Conservation (phyloP, 2,797 vertebrate species). For the Erethizon dorsatum region DNA sequence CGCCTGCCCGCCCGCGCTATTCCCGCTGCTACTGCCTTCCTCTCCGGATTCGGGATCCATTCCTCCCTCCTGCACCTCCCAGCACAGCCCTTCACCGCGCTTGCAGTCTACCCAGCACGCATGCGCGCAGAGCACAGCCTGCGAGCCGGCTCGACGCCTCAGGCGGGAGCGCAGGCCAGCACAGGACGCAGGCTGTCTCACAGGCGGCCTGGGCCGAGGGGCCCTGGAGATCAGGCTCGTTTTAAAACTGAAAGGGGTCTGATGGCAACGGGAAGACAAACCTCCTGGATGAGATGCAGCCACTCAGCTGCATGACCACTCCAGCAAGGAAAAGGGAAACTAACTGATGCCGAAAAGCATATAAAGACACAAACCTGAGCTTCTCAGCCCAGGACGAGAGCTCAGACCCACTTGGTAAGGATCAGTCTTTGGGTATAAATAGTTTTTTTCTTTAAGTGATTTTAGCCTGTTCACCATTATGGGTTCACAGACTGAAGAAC, state of each 20-base stretch:
- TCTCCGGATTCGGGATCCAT: neutral
- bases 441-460: too few species aligned
- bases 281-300: neutral
- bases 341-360: too few species aligned
- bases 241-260: neutral
- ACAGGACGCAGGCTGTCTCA: too few species aligned
- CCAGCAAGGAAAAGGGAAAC: neutral
- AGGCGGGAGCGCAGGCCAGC: neutral
- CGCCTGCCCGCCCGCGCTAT: neutral
- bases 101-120: neutral
- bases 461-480: too few species aligned
- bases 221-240: neutral
- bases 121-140: rapidly evolving
- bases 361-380: too few species aligned
- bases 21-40: conserved; percentile 63
- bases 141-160: rapidly evolving
- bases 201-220: neutral
- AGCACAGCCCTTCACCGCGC: neutral
- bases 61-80: neutral
- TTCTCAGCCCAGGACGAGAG: too few species aligned
- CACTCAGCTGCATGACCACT: neutral
- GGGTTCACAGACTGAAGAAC: neutral
- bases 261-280: neutral
- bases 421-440: too few species aligned
- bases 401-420: too few species aligned